These are phyloP conservation scores for Synergus umbraculus DNA, from an alignment of 2,888 invertebrate genomes.

Conservation along the genomic window DNA sequence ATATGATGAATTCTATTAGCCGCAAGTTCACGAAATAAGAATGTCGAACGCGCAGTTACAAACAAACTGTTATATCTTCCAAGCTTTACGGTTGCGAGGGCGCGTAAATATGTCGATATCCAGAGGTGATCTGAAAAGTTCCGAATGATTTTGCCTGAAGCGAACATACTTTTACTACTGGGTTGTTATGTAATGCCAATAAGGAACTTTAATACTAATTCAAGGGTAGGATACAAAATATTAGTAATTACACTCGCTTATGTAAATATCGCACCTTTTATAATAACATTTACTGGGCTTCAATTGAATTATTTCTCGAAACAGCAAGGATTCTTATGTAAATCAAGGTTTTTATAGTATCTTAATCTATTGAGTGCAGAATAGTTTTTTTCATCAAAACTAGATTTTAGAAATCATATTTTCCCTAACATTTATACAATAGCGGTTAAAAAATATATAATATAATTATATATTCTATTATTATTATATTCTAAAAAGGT, in stretches of 20 bases:
- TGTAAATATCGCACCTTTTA: not conserved
- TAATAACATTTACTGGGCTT: not conserved
- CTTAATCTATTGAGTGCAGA: too few relatives aligned
- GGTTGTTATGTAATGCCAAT: conserved; percentile 75
- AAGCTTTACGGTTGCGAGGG: not conserved
- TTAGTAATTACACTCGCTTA: not conserved
- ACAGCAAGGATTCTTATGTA: not conserved
- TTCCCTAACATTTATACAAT: too few relatives aligned
- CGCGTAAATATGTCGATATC: not conserved
- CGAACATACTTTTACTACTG: conserved; percentile 41
- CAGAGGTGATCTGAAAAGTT: not conserved
- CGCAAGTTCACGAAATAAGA: too few relatives aligned
- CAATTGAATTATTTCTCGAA: not conserved
- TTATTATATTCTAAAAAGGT: too few relatives aligned
- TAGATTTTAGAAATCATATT: too few relatives aligned
- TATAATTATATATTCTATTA: too few relatives aligned
- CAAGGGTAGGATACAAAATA: conserved; percentile 57
- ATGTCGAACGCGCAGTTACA: not conserved
- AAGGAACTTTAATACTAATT: conserved; percentile 66
- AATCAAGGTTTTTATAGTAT: not conserved
- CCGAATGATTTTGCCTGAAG: not conserved
- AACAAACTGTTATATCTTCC: not conserved
- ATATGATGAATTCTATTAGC: too few relatives aligned
- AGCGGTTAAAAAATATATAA: too few relatives aligned
- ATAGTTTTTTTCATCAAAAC: too few relatives aligned